Evolutionary conservation across 2,888 invertebrate species (phyloP), one percentile per base, ranked within the genome.

Genomic region (Cheilosia impressa): DNA sequence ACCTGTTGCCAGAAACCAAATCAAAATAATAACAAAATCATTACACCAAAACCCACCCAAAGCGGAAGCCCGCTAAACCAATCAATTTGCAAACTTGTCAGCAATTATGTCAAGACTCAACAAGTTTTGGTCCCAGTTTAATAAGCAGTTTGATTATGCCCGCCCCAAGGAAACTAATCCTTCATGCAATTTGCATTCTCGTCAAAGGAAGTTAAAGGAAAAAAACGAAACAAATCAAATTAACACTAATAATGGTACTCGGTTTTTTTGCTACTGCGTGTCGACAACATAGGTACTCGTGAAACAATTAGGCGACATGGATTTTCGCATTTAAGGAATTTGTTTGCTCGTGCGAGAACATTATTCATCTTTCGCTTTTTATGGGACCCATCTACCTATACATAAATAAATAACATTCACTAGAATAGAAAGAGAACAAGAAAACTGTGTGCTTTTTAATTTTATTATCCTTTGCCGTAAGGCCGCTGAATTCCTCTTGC

Each of bases 281-380:
- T 60, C 52, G 17, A 65, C 52, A 60, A 53, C 78, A 58, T 60
- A 27, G 9, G 27, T 15, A 38, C 66, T 73, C 45, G 10, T 60
- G 60, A 53, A 72, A 73, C 65, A 73, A 72, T 79, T 66, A 79
- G 27, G 72, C 45, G 68, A 65, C 65, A 79, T 57, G 79, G 38
- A 73, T 73, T 27, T 66, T 60, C 65, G 53, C 52, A 45, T 72
- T 65, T 58, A 78, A 52, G 47, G 47, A 71, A 50, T 57, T 71
- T 62, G 63, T 63, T 65, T 60, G 22, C 60, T 53, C 38, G 45
- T 52, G 45, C 43, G 27, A 19, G 79, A 65, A 27, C 34, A 66
- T 60, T 52, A 60, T 79, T 65, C 63, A 71, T 63, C 63, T 50
- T 71, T 22, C 38, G n/a, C 43, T 52, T 66, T 31, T 57, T n/a